phyloP scores from a whole-genome alignment of 2,797 vertebrate genomes.

The Vireo griseus region DNA sequence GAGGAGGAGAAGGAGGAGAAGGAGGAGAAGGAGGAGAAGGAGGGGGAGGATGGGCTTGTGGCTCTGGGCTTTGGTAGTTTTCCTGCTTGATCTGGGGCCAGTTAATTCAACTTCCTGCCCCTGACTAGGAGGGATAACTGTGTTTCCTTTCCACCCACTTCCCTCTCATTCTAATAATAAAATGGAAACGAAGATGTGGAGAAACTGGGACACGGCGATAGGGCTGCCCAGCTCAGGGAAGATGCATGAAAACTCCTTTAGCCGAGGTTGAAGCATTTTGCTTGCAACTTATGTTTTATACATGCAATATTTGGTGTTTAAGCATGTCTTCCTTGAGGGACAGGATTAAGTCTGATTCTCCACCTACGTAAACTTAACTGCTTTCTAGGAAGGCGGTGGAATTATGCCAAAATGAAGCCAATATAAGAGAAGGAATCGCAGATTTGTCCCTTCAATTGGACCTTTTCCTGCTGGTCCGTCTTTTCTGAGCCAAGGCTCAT shows the following conservation, averaged over 20 bases:
- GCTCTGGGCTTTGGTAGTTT: neutral
- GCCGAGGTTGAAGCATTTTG: neutral
- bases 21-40: neutral
- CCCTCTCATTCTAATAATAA: neutral
- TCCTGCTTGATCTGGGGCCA: neutral
- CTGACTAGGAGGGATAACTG: neutral
- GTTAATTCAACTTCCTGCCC: neutral
- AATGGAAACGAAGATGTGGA: neutral
- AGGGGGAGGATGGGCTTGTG: neutral
- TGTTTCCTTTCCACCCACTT: neutral
- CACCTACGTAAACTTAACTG: slow-evolving; percentile 10
- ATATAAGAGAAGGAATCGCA: neutral
- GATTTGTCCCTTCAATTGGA: slow-evolving; percentile 41
- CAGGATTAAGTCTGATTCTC: slow-evolving; percentile 42
- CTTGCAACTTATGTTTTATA: slow-evolving; percentile 41
- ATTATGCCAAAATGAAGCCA: slow-evolving; percentile 26
- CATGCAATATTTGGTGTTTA: slow-evolving; percentile 36
- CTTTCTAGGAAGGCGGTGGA: slow-evolving; percentile 54
- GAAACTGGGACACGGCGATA: neutral
- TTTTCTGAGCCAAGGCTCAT: slow-evolving; percentile 32
- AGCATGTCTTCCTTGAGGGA: slow-evolving; percentile 55
- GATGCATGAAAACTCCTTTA: neutral
- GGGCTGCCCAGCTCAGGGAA: neutral
- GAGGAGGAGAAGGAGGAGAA: neutral
- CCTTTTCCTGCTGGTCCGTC: slow-evolving; percentile 40